Evolutionary conservation across 2,113 vertebrate genomes (phyloP).

Genomic region (Pelecanus crispus): DNA sequence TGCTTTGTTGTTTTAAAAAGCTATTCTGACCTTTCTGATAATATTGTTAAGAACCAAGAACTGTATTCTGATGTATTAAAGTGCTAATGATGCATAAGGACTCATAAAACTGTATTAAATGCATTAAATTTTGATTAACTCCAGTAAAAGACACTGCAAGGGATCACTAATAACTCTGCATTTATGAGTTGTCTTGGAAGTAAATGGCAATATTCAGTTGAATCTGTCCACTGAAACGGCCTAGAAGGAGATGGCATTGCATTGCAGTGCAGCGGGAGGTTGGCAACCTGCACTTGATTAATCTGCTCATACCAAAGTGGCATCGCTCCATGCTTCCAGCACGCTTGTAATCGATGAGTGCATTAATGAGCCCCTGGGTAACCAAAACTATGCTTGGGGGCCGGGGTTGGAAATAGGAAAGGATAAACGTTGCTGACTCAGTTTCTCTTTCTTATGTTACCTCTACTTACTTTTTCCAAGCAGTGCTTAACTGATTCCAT

Average conservation of each 20-base stretch:
- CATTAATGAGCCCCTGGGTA: background rate
- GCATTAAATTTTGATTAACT: background rate
- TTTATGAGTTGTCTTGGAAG: background rate
- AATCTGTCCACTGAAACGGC: background rate
- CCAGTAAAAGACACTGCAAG: background rate
- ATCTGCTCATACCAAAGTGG: background rate
- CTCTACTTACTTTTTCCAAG: background rate
- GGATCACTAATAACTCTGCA: background rate
- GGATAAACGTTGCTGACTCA: background rate
- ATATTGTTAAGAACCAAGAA: background rate
- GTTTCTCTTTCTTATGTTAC: background rate
- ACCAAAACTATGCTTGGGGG: rapidly evolving
- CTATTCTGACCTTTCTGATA: background rate
- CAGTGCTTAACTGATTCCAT: background rate
- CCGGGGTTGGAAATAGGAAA: background rate
- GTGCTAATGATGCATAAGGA: background rate
- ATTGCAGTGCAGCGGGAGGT: background rate
- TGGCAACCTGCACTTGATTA: background rate
- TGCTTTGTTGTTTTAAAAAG: background rate
- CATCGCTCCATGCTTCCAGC: background rate
- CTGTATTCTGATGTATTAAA: background rate
- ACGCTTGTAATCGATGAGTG: background rate
- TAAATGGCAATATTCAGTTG: background rate
- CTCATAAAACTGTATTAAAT: background rate
- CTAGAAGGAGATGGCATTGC: background rate